Evolutionary conservation across 2,888 invertebrate species (phyloP).

Genomic region (Dorcus parallelipipedus): DNA sequence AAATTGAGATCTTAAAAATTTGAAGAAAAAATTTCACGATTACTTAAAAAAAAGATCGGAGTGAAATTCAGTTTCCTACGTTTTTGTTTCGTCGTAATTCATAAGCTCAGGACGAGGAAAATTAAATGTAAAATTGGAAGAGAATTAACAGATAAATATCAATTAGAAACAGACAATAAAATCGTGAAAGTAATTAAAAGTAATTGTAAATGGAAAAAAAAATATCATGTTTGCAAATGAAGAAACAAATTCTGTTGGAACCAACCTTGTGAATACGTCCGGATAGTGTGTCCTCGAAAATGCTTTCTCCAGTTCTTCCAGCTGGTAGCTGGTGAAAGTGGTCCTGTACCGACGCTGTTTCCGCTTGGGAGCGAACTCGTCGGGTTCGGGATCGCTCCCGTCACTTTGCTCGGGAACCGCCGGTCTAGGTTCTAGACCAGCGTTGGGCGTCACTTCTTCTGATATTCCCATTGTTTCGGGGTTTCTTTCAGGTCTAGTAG

Average conservation of each 20-base stretch:
- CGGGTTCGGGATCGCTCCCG: slow-evolving; percentile 62
- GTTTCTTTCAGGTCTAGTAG: slow-evolving; percentile 41
- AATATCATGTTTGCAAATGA: too few species aligned
- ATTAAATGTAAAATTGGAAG: too few species aligned
- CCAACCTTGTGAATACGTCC: slow-evolving; percentile 93
- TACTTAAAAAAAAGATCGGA: too few species aligned
- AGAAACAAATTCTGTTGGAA: neutral
- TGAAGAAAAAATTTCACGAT: too few species aligned
- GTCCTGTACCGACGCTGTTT: slow-evolving; percentile 89
- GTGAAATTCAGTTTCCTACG: too few species aligned
- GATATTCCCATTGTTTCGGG: slow-evolving; percentile 47
- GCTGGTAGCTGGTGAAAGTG: slow-evolving; percentile 92
- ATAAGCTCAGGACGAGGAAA: too few species aligned
- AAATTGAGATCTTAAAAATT: too few species aligned
- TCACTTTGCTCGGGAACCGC: slow-evolving; percentile 41
- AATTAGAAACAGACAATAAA: too few species aligned
- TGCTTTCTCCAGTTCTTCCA: slow-evolving; percentile 95
- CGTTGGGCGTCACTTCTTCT: slow-evolving; percentile 42
- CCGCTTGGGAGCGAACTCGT: slow-evolving; percentile 79
- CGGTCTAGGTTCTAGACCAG: slow-evolving; percentile 34
- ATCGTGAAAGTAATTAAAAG: too few species aligned
- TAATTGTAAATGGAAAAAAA: too few species aligned
- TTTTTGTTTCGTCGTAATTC: too few species aligned
- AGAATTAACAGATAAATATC: too few species aligned
- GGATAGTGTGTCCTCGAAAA: slow-evolving; percentile 97